Base-by-base conservation (phyloP, 1,140 invertebrate genomes). In the Calliphora vicina region DNA sequence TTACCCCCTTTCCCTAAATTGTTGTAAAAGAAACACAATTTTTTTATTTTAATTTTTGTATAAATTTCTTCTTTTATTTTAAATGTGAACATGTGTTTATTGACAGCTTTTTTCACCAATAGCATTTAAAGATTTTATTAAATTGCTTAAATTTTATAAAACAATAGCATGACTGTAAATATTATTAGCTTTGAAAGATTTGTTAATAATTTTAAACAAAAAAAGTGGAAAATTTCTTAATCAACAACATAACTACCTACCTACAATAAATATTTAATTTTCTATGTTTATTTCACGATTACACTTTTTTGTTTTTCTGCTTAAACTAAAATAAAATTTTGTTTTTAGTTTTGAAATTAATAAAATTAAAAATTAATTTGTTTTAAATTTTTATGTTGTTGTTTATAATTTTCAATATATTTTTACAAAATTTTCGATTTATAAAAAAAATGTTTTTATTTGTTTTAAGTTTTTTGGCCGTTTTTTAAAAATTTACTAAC, bases 151-250 rank as follows among this genome's bases (percentile, higher is more conserved):
- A 29, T 29, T 2, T 29, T 29, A 29, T 29, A 29, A 29, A 29
- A 35, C 10, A 35, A 8, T 35, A 35, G 35, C 35, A 35, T 35
- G 35, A 35, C 35, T 35, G 6, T 35, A 35, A 8, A 6, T 8
- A 35, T 10, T 2, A 0, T 35, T 35, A 2, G 10, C 6, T 35
- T 10, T 2, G 10, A 35, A 35, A 35, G 10, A 35, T 35, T 35
- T 35, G 6, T 8, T 35, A 35, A 8, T 35, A 35, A 35, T 8
- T 35, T 35, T 35, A 0, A 35, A 35, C 12, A 50, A 17, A 50
- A 50, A 74, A 74, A 74, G 72, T 74, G 72, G 72, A 74, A 74
- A 74, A 74, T 74, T 74, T 74, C 72, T 74, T 74, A 35, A 74
- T 50, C 35, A 50, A 13, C 17, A 74, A 35, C 26, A 74, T 74